Evolutionary conservation across 2,888 invertebrate species (phyloP).

Genomic region (Muschampia plurimacula): DNA sequence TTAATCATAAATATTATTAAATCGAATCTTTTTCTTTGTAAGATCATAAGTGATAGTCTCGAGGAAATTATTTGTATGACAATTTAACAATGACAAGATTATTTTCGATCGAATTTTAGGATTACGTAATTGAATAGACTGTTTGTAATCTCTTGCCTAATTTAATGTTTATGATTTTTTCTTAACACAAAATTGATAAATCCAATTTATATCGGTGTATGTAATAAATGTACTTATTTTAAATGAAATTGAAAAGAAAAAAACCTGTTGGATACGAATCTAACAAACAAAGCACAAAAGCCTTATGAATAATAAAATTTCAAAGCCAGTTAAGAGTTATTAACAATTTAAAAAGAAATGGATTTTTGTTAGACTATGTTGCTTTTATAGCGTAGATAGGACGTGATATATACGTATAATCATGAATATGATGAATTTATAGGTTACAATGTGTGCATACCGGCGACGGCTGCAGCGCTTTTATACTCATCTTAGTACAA

Average conservation of each 20-base stretch:
- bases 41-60: not conserved
- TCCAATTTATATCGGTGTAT: not conserved
- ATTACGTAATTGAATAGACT: constrained; percentile 4
- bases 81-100: not conserved
- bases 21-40: not conserved
- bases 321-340: not conserved
- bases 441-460: constrained; percentile 6
- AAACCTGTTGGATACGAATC: not conserved
- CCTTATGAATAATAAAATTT: not conserved
- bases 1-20: no score
- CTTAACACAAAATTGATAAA: not conserved
- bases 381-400: constrained; percentile 1
- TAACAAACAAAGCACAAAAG: not conserved
- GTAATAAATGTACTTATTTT: constrained; percentile 2
- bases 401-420: not conserved
- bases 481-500: constrained; percentile 14
- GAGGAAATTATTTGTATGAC: not conserved
- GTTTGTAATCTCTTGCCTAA: constrained; percentile 12
- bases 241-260: not conserved
- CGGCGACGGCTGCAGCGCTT: not conserved
- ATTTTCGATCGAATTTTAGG: not conserved
- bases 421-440: constrained; percentile 16
- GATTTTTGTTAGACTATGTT: not conserved
- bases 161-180: constrained; percentile 6
- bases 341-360: not conserved